These are phyloP conservation scores for Urechis unicinctus DNA, from an alignment of 2,888 invertebrate species.

Conservation along the genomic window DNA sequence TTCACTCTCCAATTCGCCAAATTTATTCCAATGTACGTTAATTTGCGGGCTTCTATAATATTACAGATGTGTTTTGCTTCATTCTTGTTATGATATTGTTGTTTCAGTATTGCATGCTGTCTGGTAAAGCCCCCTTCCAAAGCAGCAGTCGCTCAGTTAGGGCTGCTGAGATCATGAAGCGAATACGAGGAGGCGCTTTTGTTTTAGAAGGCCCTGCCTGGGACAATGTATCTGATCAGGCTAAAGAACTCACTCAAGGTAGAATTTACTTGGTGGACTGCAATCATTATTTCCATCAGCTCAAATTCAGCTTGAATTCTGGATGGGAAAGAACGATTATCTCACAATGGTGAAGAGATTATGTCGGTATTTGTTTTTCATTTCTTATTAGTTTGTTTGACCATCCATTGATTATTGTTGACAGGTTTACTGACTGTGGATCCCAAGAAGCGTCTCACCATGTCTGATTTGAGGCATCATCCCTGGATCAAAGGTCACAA, in stretches of 20 bases:
- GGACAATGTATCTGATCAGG: slow-evolving; percentile 67
- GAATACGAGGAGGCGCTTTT: slow-evolving; percentile 74
- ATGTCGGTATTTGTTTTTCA: no score
- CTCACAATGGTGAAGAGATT: no score
- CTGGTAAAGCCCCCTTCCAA: slow-evolving; percentile 83
- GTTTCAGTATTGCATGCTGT: slow-evolving; percentile 70
- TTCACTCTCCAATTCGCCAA: no score
- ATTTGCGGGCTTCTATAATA: no score
- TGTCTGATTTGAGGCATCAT: slow-evolving; percentile 63
- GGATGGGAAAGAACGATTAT: no score
- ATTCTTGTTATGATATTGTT: background rate
- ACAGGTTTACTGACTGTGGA: slow-evolving; percentile 72
- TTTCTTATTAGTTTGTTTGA: no score
- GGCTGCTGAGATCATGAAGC: slow-evolving; percentile 68
- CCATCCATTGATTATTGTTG: slow-evolving; percentile 2
- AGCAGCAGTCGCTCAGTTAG: slow-evolving; percentile 64
- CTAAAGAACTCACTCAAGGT: slow-evolving; percentile 69
- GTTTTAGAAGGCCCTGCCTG: slow-evolving; percentile 68
- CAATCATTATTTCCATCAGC: background rate
- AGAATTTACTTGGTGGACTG: background rate
- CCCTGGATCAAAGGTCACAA: slow-evolving; percentile 58
- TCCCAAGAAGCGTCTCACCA: slow-evolving; percentile 65
- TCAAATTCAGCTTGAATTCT: background rate
- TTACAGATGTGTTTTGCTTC: no score
- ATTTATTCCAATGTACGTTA: no score